Evolutionary conservation across 2,888 invertebrate species (phyloP), one percentile per base, ranked within the genome.

Genomic region (Mechanitis mazaeus): DNA sequence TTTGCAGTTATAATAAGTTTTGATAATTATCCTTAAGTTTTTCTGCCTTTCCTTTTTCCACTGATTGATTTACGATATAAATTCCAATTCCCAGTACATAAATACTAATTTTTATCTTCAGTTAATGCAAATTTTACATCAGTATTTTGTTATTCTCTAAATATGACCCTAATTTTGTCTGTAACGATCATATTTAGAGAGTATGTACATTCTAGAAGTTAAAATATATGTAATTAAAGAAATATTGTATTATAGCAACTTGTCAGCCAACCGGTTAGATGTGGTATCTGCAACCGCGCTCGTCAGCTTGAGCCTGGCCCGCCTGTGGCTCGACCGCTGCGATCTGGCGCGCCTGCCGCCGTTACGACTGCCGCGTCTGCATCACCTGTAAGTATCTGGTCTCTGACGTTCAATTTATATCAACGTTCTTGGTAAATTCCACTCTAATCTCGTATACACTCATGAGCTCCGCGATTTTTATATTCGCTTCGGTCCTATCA

Each of bases 181-280:
- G 20, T 20, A 20, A 20, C 20, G 20, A 20, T 20, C 20, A 20
- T 20, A 20, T 20, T 20, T 20, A 20, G 20, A 20, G 20, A 20
- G 20, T 11, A 42, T 9, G 6, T 42, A 9, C 20, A 6, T 6
- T 11, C 3, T 6, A 20, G 7, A n/a, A 20, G 35, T 47, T 47
- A 31, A 56, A 45, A 54, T 7, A 20, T 35, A 35, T 35, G 35
- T 28, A 7, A 33, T n/a, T 6, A 45, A 0, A 28, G 45, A 57
- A 31, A 42, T 31, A 56, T 12, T 11, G 38, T 72, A 69, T 69
- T 91, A 87, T 92, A 95, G 95, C 81, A 93, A 94, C 78, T 90
- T 96, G 78, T 93, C 95, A 28, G 92, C 93, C 87, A 96, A 96
- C 91, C 93, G 92, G 74, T 90, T 96, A 83, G 92, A 92, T 79